These are phyloP conservation scores for Orthosia incerta DNA, from an alignment of 2,888 invertebrate species.

Conservation along the genomic window DNA sequence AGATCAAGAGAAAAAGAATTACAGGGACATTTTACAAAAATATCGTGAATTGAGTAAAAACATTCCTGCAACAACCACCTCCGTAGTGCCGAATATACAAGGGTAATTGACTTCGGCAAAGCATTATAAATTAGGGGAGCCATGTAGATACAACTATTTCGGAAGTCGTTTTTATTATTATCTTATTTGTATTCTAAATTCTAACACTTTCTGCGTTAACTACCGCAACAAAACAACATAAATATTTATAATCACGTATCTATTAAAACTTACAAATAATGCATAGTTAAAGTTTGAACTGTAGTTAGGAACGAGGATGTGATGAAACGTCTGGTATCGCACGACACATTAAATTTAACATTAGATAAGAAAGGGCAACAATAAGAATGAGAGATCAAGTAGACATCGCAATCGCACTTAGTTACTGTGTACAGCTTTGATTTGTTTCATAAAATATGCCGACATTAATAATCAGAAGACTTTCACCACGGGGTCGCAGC, in stretches of 20 bases:
- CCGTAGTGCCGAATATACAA: too few relatives aligned
- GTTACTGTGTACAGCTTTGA: conserved; percentile 30
- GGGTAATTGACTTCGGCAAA: too few relatives aligned
- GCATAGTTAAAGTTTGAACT: conserved; percentile 37
- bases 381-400: conserved; percentile 57
- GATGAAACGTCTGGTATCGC: conserved; percentile 69
- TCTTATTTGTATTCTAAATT: not conserved
- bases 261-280: conserved; percentile 31
- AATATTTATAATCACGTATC: conserved; percentile 19
- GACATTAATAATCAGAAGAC: not conserved
- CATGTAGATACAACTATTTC: too few relatives aligned
- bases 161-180: not conserved
- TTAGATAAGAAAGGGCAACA: conserved; percentile 83
- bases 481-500: too few relatives aligned
- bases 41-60: too few relatives aligned
- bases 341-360: conserved; percentile 74
- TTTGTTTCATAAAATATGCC: conserved; percentile 16
- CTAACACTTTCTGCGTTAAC: not conserved
- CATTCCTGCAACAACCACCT: too few relatives aligned
- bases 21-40: too few relatives aligned
- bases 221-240: not conserved
- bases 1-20: too few relatives aligned
- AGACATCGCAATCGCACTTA: conserved; percentile 36
- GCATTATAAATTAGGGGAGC: too few relatives aligned
- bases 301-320: conserved; percentile 59